Evolutionary conservation across 37 sponge, comb jelly and placozoan species (phyloP).

Genomic region (Theonella swinhoei): DNA sequence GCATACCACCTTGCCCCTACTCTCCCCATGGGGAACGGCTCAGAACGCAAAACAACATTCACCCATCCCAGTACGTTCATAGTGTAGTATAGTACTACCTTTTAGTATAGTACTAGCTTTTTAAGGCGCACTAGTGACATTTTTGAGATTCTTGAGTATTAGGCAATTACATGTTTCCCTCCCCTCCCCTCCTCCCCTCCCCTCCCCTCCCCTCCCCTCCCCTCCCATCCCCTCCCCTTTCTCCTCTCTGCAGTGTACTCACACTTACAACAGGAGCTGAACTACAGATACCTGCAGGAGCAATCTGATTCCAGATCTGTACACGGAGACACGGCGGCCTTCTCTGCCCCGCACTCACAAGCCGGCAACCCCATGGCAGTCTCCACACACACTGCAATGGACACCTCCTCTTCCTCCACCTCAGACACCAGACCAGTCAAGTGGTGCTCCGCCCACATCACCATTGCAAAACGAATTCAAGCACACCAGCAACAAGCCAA

Average conservation of each 20-base stretch:
- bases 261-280: constrained; percentile 62
- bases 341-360: constrained; percentile 7
- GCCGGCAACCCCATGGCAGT: not conserved
- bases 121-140: too few species aligned
- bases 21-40: not conserved
- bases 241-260: constrained; percentile 20
- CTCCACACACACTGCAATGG: not conserved
- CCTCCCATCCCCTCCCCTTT: not conserved
- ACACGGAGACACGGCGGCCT: not conserved
- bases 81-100: too few species aligned
- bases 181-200: not conserved
- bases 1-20: not conserved
- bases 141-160: too few species aligned
- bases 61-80: not conserved
- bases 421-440: constrained; percentile 25
- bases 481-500: constrained; percentile 36
- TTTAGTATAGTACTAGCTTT: too few species aligned
- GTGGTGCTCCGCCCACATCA: constrained; percentile 71
- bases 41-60: not conserved
- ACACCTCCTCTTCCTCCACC: not conserved
- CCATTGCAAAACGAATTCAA: constrained; percentile 58
- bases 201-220: not conserved
- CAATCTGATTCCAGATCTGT: constrained; percentile 4
- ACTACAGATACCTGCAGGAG: constrained; percentile 59
- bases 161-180: not conserved